Conservation (phyloP, 1,140 invertebrate genomes). For the Aphelenchoides besseyi region DNA sequence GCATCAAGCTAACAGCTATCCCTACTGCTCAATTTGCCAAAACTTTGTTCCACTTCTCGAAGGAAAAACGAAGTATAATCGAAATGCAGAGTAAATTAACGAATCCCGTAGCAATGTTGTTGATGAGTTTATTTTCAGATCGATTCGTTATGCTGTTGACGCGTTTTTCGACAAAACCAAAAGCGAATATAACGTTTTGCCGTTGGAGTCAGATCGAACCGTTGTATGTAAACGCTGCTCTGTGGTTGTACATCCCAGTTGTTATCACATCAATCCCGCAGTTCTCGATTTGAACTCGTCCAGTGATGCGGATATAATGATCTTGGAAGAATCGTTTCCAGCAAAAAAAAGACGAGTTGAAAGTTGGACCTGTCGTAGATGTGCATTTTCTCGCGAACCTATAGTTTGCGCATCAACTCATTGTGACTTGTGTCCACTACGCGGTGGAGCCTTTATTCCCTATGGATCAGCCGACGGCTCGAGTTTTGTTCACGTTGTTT, state of each 20-base stretch:
- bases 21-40: slow-evolving; percentile 45
- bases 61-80: background rate
- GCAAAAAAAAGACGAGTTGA: background rate
- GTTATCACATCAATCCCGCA: slow-evolving; percentile 24
- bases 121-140: background rate
- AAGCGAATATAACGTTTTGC: background rate
- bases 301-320: background rate
- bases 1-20: background rate
- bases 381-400: slow-evolving; percentile 19
- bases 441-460: slow-evolving; percentile 47
- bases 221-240: slow-evolving; percentile 30
- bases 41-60: slow-evolving; percentile 33
- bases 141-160: background rate
- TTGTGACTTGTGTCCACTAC: slow-evolving; percentile 41
- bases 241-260: slow-evolving; percentile 36
- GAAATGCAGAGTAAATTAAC: background rate
- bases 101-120: background rate
- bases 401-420: slow-evolving; percentile 13
- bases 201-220: slow-evolving; percentile 19
- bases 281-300: slow-evolving; percentile 17
- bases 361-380: slow-evolving; percentile 37
- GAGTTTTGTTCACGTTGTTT: slow-evolving; percentile 44
- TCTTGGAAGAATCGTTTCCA: background rate
- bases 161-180: slow-evolving; percentile 16
- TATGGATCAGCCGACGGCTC: slow-evolving; percentile 13